Evolutionary conservation across 2,113 vertebrate species (phyloP).

Genomic region (Oncorhynchus tshawytscha): DNA sequence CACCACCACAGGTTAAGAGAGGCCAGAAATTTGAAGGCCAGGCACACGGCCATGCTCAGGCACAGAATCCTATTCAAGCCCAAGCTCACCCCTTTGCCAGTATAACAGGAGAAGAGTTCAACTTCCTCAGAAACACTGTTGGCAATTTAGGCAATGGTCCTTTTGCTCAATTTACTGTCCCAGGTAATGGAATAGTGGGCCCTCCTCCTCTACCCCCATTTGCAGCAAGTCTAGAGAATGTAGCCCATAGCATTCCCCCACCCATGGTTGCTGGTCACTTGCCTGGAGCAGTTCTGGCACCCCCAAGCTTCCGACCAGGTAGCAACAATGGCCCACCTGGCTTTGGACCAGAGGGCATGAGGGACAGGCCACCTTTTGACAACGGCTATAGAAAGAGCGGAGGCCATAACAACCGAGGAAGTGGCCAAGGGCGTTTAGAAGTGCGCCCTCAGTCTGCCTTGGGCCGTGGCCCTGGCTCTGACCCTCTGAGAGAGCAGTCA

Average conservation of each 20-base stretch:
- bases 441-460: slow-evolving; percentile 73
- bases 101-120: slow-evolving; percentile 84
- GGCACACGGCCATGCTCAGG: slow-evolving; percentile 34
- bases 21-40: slow-evolving; percentile 78
- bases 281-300: slow-evolving; percentile 82
- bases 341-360: slow-evolving; percentile 76
- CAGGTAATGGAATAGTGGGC: slow-evolving; percentile 84
- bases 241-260: slow-evolving; percentile 72
- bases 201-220: slow-evolving; percentile 84
- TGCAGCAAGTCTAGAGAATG: slow-evolving; percentile 84
- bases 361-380: slow-evolving; percentile 85
- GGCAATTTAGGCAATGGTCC: slow-evolving; percentile 84
- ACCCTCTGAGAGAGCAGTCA: slow-evolving; percentile 75
- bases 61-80: slow-evolving; percentile 43
- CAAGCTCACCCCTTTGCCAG: slow-evolving; percentile 62
- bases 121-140: slow-evolving; percentile 82
- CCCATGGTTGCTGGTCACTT: slow-evolving; percentile 81
- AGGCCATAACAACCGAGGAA: slow-evolving; percentile 54
- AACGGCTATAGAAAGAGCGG: slow-evolving; percentile 73
- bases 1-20: slow-evolving; percentile 90
- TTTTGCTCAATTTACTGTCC: slow-evolving; percentile 85
- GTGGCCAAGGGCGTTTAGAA: slow-evolving; percentile 77
- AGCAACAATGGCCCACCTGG: slow-evolving; percentile 74
- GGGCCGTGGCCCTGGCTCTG: slow-evolving; percentile 70
- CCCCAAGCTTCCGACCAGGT: slow-evolving; percentile 86